A percentile compares a stretch with the other conserved stretches of the same genome.
Conservation (phyloP, 2,113 vertebrate genomes). For the Gadus macrocephalus region DNA sequence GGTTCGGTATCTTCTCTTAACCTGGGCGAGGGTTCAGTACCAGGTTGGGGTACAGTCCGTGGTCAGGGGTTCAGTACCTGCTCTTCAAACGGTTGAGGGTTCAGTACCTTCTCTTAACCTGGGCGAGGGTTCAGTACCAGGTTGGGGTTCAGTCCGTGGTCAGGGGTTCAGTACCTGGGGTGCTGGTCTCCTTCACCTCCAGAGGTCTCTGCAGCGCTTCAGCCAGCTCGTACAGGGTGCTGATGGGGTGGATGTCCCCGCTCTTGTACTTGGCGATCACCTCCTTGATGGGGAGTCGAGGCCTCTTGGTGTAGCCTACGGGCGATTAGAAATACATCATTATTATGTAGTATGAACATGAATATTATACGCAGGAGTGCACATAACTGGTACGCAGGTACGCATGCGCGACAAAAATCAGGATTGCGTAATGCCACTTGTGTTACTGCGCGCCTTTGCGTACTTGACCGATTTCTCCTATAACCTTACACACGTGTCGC, state of each 20-base stretch:
- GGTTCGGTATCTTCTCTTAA: background rate
- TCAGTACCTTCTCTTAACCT: background rate
- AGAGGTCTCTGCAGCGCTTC: slow-evolving; percentile 69
- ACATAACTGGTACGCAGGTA: too few species aligned
- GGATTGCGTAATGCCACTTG: too few species aligned
- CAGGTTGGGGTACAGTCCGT: background rate
- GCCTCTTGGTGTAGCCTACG: too few species aligned
- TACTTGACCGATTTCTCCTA: too few species aligned
- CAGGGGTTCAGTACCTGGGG: slow-evolving; percentile 71
- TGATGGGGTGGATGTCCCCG: slow-evolving; percentile 75
- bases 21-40: background rate
- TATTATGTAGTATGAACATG: too few species aligned
- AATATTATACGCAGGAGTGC: too few species aligned
- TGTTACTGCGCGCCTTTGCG: too few species aligned
- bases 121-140: background rate
- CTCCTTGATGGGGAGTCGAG: background rate
- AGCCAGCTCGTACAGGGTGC: slow-evolving; percentile 82
- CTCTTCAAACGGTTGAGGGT: background rate
- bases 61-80: background rate
- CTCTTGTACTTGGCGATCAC: slow-evolving; percentile 74
- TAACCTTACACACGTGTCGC: too few species aligned
- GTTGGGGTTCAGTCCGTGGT: background rate
- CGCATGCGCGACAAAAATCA: too few species aligned
- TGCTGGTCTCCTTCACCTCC: slow-evolving; percentile 84
- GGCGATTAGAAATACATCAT: too few species aligned